Base-by-base conservation (phyloP, 2,888 invertebrate species). In the Abrostola triplasia region DNA sequence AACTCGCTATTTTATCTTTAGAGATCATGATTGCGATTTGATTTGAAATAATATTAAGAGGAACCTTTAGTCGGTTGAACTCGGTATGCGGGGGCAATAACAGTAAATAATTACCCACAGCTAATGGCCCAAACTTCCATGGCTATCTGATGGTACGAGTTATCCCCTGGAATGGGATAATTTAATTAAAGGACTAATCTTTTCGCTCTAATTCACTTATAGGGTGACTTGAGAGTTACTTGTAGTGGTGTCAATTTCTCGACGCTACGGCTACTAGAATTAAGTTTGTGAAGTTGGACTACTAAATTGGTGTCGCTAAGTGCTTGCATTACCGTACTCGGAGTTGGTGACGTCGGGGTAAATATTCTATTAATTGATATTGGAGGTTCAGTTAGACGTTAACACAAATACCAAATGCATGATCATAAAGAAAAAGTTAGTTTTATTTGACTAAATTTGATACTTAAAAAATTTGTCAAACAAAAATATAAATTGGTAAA, bases 131-230 rank as follows among this genome's bases (percentile, higher is more conserved):
- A 6, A 62, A 71, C 40, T 63, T 66, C n/a, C 52, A 53, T 57
- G 44, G 53, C 52, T 59, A 70, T 70, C 67, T 56, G 62, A 59
- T 67, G 70, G 70, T 36, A 13, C 44, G 44, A 47, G 44, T 44
- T 44, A 40, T 53, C 42, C 65, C 44, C 13, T 44, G 13, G 13
- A 57, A 67, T 54, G 13, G 59, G 47, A 54, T 67, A 64, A 67
- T 71, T 70, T 67, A 71, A 56, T 56, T 47, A 59, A 71, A 71
- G 53, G 53, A 59, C 59, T 67, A 71, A 71, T 71, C 71, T 67
- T 71, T 64, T 63, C 67, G 64, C 71, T 71, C 71, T 71, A 67
- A 67, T 71, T 71, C 71, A 50, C 59, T 67, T 59, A 71, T 71
- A 55, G 67, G 56, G 71, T 59, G 59, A 24, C 24, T 24, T 24